phyloP scores from a whole-genome alignment of 2,797 vertebrate species.

The Sebastes hopkinsi region DNA sequence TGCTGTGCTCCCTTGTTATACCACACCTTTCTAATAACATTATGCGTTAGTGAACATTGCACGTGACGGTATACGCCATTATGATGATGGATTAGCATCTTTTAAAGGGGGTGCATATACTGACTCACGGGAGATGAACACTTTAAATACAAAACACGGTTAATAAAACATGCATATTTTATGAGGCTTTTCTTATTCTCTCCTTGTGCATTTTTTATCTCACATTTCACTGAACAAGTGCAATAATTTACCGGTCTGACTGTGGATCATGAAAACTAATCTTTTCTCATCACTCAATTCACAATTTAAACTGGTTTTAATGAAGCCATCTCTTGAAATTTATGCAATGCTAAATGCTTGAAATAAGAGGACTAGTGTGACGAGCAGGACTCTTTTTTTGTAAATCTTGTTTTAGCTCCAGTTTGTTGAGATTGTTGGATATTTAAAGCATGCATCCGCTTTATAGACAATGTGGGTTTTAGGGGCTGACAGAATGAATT shows the following conservation, averaged over 20 bases:
- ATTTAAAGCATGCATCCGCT: not conserved
- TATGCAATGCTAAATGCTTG: not conserved
- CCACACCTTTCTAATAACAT: constrained; percentile 7
- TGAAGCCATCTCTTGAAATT: not conserved
- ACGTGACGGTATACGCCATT: not conserved
- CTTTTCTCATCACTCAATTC: not conserved
- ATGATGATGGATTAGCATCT: constrained; percentile 7
- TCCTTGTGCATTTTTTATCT: not conserved
- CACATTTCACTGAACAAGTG: not conserved
- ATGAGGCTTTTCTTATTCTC: not conserved
- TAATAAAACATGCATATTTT: constrained; percentile 5
- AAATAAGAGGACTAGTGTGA: not conserved
- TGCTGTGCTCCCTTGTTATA: not conserved
- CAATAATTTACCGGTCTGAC: not conserved
- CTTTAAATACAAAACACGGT: not conserved
- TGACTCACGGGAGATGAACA: not conserved
- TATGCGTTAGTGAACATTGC: not conserved
- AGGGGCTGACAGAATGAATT: not conserved
- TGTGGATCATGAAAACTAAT: constrained; percentile 3
- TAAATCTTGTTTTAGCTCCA: not conserved
- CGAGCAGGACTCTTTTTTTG: not conserved
- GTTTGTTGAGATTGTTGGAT: not conserved
- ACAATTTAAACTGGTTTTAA: not conserved
- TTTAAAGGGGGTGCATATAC: not conserved
- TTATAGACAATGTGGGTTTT: not conserved